These are phyloP conservation scores for Chiloscyllium punctatum DNA, from an alignment of 2,797 vertebrate genomes.

Conservation along the genomic window DNA sequence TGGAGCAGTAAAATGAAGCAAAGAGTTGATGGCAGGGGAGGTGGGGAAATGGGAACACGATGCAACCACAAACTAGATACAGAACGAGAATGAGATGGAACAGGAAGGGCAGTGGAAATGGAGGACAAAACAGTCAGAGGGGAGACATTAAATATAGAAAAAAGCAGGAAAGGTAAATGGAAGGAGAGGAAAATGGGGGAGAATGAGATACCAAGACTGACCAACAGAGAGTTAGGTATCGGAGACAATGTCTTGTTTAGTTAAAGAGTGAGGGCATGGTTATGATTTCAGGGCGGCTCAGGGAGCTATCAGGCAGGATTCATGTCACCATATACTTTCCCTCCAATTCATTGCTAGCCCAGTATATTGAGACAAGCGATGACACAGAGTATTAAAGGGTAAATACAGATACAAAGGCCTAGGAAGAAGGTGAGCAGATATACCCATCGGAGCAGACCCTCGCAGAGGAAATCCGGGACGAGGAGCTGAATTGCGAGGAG, in stretches of 20 bases:
- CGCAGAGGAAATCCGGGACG: slow-evolving; percentile 67
- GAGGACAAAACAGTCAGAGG: no score
- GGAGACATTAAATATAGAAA: no score
- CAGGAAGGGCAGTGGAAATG: no score
- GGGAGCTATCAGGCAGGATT: neutral
- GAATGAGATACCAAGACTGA: neutral
- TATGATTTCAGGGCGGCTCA: no score
- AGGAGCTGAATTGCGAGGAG: slow-evolving; percentile 62
- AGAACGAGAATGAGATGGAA: no score
- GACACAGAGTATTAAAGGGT: neutral
- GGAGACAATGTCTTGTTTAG: neutral
- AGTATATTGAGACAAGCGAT: neutral
- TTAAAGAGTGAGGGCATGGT: neutral
- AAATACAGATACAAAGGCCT: slow-evolving; percentile 32
- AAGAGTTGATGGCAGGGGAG: no score
- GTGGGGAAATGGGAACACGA: no score
- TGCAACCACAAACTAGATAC: no score
- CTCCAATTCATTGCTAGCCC: neutral
- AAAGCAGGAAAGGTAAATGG: neutral
- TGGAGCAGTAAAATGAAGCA: neutral
- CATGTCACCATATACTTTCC: no score
- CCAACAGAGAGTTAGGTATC: neutral
- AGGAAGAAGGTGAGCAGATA: neutral
- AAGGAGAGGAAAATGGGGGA: neutral
- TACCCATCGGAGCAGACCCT: slow-evolving; percentile 82